A percentile compares a stretch with the other conserved stretches of the same genome.
phyloP scores from a whole-genome alignment of 2,797 vertebrate genomes.

The Atherinosoma microstoma region DNA sequence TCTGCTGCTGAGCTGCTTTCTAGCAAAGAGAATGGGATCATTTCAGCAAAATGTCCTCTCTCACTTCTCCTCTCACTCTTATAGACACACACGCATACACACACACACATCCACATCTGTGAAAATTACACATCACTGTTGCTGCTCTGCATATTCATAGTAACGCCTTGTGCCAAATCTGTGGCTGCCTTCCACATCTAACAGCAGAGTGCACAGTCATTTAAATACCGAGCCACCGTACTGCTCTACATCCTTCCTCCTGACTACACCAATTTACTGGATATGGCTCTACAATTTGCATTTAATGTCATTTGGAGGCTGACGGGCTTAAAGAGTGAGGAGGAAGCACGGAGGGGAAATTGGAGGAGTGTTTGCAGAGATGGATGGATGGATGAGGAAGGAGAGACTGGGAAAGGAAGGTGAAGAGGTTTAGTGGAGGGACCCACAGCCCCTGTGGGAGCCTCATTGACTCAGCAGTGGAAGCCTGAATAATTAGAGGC shows the following conservation, averaged over 20 bases:
- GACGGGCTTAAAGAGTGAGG: slow-evolving; percentile 30
- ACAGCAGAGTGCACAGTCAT: slow-evolving; percentile 64
- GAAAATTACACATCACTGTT: slow-evolving; percentile 56
- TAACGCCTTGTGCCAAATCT: slow-evolving; percentile 55
- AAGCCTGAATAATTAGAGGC: slow-evolving; percentile 65
- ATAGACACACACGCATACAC: slow-evolving; percentile 9
- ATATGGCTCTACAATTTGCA: slow-evolving; percentile 49
- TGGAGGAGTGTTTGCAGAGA: slow-evolving; percentile 6
- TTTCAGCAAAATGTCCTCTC: slow-evolving; percentile 53
- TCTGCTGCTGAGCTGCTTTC: slow-evolving; percentile 62
- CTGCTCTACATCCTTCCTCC: slow-evolving; percentile 41
- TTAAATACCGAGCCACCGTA: slow-evolving; percentile 60
- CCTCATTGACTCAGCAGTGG: slow-evolving; percentile 62
- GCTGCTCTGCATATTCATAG: slow-evolving; percentile 67
- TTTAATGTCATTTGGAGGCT: slow-evolving; percentile 51
- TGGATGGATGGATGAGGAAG: slow-evolving; percentile 9
- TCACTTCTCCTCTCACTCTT: slow-evolving; percentile 31
- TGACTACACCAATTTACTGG: slow-evolving; percentile 55
- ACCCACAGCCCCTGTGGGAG: slow-evolving; percentile 33
- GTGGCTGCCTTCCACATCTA: slow-evolving; percentile 62
- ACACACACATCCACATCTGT: slow-evolving; percentile 13
- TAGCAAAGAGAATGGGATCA: slow-evolving; percentile 56
- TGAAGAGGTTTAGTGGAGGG: slow-evolving; percentile 37
- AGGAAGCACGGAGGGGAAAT: slow-evolving; percentile 3
- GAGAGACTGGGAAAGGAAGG: slow-evolving; percentile 19